Conservation (phyloP, 2,113 vertebrate genomes). For the Cinclus mexicanus region DNA sequence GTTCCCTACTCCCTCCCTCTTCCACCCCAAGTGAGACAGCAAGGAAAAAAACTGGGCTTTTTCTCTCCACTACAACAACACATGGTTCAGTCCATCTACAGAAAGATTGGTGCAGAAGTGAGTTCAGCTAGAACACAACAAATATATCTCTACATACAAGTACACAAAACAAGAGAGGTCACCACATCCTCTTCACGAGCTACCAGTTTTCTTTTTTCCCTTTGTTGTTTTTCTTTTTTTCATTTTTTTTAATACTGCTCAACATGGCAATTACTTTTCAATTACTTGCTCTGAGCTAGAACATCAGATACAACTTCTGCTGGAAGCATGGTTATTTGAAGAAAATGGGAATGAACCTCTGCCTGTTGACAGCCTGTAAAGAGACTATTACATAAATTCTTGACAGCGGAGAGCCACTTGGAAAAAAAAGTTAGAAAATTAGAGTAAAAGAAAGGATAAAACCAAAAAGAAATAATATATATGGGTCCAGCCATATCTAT, state of each 20-base stretch:
- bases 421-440: neutral
- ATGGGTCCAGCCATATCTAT: slow-evolving; percentile 57
- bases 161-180: slow-evolving; percentile 50
- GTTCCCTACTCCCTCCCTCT: neutral
- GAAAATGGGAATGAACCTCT: slow-evolving; percentile 39
- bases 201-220: neutral
- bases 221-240: no score
- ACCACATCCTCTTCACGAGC: slow-evolving; percentile 56
- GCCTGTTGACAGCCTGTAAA: slow-evolving; percentile 34
- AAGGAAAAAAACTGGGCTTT: neutral
- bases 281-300: slow-evolving; percentile 1
- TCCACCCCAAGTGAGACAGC: slow-evolving; percentile 8
- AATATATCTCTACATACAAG: slow-evolving; percentile 17
- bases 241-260: neutral
- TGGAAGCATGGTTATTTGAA: slow-evolving; percentile 42
- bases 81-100: slow-evolving; percentile 27
- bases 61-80: slow-evolving; percentile 34
- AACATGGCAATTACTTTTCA: neutral
- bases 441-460: slow-evolving; percentile 13
- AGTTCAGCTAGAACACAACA: slow-evolving; percentile 41
- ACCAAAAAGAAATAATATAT: slow-evolving; percentile 23
- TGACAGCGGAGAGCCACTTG: slow-evolving; percentile 55
- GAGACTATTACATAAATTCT: slow-evolving; percentile 17
- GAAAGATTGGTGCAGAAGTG: slow-evolving; percentile 24
- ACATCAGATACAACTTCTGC: slow-evolving; percentile 25